Percentiles rank a stretch among this genome's conserved stretches.
Conservation (phyloP, 2,113 vertebrate species). For the Anser cygnoides region DNA sequence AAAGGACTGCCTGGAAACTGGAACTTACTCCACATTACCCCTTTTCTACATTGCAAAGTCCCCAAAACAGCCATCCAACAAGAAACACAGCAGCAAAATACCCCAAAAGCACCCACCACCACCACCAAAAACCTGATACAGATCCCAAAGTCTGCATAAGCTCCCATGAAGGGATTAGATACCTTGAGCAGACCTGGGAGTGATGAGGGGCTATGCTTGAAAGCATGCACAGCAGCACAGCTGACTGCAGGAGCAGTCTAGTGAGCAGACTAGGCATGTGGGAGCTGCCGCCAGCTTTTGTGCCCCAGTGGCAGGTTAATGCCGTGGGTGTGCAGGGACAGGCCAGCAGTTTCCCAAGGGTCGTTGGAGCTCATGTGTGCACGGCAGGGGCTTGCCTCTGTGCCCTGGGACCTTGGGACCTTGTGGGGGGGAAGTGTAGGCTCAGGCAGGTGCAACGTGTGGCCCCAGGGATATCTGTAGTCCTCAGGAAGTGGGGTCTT, state of each 20-base stretch:
- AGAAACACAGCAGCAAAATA: background rate
- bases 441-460: background rate
- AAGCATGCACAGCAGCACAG: background rate
- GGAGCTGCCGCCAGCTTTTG: fast-evolving
- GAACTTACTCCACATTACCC: background rate
- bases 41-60: background rate
- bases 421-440: too few relatives aligned
- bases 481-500: background rate
- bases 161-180: background rate
- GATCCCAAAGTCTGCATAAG: background rate
- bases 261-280: fast-evolving
- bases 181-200: background rate
- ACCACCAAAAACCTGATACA: background rate
- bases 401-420: too few relatives aligned
- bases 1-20: background rate
- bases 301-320: background rate
- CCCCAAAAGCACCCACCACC: background rate
- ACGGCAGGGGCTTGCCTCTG: background rate
- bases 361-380: fast-evolving
- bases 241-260: fast-evolving
- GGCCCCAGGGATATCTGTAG: background rate
- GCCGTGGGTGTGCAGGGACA: fast-evolving
- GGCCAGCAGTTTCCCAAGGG: fast-evolving
- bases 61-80: background rate
- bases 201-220: fast-evolving